phyloP scores from a whole-genome alignment of 2,888 invertebrate genomes.

The Heliconius sara region DNA sequence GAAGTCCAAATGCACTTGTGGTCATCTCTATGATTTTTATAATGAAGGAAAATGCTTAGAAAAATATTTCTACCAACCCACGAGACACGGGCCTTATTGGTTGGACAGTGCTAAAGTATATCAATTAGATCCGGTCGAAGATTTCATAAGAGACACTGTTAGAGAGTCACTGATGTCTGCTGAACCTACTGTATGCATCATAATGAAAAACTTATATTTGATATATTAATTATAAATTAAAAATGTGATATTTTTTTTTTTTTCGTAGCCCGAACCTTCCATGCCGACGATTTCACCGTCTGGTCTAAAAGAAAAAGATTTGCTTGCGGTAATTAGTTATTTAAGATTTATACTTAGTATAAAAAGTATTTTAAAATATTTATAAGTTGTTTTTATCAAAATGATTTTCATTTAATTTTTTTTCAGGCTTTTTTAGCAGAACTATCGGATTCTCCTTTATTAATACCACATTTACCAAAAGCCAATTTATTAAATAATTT shows the following conservation, averaged over 20 bases:
- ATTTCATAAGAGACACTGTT: conserved; percentile 68
- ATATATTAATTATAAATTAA: background rate
- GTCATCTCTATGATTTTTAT: conserved; percentile 69
- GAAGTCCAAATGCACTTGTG: conserved; percentile 69
- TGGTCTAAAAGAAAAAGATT: conserved; percentile 63
- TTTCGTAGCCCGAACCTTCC: conserved; percentile 60
- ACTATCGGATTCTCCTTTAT: conserved; percentile 64
- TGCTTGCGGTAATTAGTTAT: conserved; percentile 60
- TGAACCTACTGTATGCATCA: conserved; percentile 59
- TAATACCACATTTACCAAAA: conserved; percentile 75
- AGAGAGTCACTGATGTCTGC: conserved; percentile 61
- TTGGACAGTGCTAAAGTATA: conserved; percentile 71
- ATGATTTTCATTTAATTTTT: conserved; percentile 38
- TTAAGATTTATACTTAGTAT: background rate
- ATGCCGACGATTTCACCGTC: conserved; percentile 62
- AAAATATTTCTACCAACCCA: conserved; percentile 67
- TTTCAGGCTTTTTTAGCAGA: conserved; percentile 71
- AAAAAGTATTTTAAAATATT: background rate
- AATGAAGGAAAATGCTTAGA: conserved; percentile 60
- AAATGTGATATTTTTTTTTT: background rate
- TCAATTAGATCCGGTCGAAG: conserved; percentile 69
- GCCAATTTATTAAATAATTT: conserved; percentile 68
- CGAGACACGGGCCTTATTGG: conserved; percentile 60
- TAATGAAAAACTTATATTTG: background rate
- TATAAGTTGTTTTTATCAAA: background rate